Evolutionary conservation across 2,888 invertebrate genomes (phyloP).

Genomic region (Patella pellucida): DNA sequence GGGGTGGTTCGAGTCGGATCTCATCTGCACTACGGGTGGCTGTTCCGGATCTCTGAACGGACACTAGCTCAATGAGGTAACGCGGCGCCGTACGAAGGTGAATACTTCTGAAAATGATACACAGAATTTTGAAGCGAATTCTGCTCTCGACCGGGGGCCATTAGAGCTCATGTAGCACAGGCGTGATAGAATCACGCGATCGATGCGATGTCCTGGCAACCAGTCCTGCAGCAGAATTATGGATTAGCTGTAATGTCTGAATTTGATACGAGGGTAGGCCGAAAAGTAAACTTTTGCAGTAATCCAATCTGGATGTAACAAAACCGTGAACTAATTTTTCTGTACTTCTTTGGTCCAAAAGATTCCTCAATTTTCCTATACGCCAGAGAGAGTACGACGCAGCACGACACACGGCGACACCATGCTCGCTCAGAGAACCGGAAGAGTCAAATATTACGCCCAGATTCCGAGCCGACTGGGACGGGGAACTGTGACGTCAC

Average conservation of each 20-base stretch:
- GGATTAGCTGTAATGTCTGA: neutral
- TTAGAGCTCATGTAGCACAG: neutral
- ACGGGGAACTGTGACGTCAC: too few species aligned
- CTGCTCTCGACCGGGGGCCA: neutral
- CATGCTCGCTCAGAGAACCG: too few species aligned
- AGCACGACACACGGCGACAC: too few species aligned
- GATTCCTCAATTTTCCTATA: too few species aligned
- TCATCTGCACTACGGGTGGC: neutral
- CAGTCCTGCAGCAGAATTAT: neutral
- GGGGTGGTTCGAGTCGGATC: neutral
- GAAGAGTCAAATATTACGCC: too few species aligned
- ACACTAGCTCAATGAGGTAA: neutral
- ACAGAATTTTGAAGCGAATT: conserved; percentile 4
- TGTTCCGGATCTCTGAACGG: neutral
- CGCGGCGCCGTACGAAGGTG: neutral
- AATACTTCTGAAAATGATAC: neutral
- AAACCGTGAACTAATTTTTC: too few species aligned
- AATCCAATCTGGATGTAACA: too few species aligned
- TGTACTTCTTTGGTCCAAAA: too few species aligned
- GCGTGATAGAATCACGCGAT: neutral
- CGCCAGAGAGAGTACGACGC: too few species aligned
- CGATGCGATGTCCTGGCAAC: neutral
- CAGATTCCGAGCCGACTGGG: too few species aligned
- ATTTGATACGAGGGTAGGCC: conserved; percentile 9
- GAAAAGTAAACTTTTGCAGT: too few species aligned